Evolutionary conservation across 1,140 invertebrate genomes (phyloP), one percentile per base, ranked within the genome.

Genomic region (Tenebrio molitor): DNA sequence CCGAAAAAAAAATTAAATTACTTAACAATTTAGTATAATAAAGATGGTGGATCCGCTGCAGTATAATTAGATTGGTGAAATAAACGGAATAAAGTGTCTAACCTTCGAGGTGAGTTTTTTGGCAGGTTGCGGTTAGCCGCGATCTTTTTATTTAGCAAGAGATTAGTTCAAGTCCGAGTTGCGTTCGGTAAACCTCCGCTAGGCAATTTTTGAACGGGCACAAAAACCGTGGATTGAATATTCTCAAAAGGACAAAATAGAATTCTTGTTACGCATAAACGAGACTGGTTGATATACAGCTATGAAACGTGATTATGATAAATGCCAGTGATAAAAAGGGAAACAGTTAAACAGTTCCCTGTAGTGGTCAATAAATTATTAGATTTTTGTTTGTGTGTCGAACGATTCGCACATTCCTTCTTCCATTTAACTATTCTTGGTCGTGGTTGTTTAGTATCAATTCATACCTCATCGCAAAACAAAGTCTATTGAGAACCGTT

Each of bases 241-340:
- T 4, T 50, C 10, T 17, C 16, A 50, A 50, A 50, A 17, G 15
- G 17, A 50, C n/a, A n/a, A n/a, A n/a, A 23, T 50, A 17, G 19
- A 50, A 50, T n/a, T 50, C 23, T 15, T 67, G 65, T 29, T 67
- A 36, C 46, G 50, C 58, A 62, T 17, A 41, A 70, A 62, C 34
- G 46, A 62, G 58, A 34, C 19, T 58, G 21, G 29, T 69, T 58
- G 34, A 70, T 36, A 62, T 19, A 36, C 46, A 21, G 15, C 33
- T 63, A 41, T 14, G 46, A 64, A 19, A 50, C 33, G 39, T 44
- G 63, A 34, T 58, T 39, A 17, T 17, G 16, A 44, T 34, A 72
- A 25, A 58, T 69, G n/a, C 36, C n/a, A 34, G 7, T 34, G 23
- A 69, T 58, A 69, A 69, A 58, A 46, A 46, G 33, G 25, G 23